phyloP scores from a whole-genome alignment of 2,113 vertebrate species.

The Ammodytes dubius region DNA sequence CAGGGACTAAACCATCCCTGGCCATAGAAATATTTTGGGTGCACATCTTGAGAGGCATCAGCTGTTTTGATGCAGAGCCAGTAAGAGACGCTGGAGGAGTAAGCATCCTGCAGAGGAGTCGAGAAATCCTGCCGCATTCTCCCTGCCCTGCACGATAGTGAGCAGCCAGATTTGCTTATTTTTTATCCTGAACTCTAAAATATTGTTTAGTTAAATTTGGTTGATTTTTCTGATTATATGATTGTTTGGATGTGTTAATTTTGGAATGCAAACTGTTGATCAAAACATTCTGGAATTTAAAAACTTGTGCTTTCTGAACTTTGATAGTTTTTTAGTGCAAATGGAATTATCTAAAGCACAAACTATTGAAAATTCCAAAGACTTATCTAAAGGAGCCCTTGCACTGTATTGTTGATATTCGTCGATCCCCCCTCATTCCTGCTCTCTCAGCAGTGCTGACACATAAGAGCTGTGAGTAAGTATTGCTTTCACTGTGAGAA shows the following conservation, averaged over 20 bases:
- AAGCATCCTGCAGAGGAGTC: constrained; percentile 19
- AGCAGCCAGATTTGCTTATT: not conserved
- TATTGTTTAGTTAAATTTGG: not conserved
- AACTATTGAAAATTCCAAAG: not conserved
- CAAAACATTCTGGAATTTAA: not conserved
- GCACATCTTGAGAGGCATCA: constrained; percentile 16
- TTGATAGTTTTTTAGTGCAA: not conserved
- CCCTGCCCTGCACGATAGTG: not conserved
- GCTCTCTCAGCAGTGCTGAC: constrained; percentile 17
- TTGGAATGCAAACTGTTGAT: not conserved
- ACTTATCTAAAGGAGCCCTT: not conserved
- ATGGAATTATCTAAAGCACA: not conserved
- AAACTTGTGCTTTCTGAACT: not conserved
- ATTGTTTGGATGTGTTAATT: not conserved
- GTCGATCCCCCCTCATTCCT: not conserved
- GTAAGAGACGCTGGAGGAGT: constrained; percentile 32
- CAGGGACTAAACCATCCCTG: constrained; percentile 26
- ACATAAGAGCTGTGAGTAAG: constrained; percentile 19
- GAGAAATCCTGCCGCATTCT: constrained; percentile 5
- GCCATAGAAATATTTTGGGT: constrained; percentile 32
- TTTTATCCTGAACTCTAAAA: not conserved
- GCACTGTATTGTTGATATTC: constrained; percentile 19
- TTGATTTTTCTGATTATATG: not conserved
- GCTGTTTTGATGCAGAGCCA: constrained; percentile 44
- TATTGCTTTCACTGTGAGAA: constrained; percentile 29